Percentiles rank a stretch among this genome's conserved stretches.
phyloP scores from a whole-genome alignment of 2,888 invertebrate genomes.

The Busseola fusca region DNA sequence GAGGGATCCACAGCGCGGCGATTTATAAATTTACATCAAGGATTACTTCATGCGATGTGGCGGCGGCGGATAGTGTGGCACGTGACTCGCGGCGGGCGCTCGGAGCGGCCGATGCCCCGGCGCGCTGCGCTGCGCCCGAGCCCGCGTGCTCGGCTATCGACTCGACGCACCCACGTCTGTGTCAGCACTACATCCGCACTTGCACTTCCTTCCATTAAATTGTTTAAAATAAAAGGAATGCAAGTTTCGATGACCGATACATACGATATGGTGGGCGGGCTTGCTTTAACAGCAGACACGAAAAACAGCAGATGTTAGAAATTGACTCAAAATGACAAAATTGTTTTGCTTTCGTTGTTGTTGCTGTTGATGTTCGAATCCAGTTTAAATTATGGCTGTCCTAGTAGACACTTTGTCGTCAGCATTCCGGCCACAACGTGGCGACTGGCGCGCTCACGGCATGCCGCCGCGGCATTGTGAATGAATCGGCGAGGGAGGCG shows the following conservation, averaged over 20 bases:
- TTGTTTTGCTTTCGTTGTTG: not conserved
- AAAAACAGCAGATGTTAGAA: not conserved
- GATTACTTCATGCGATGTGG: constrained; percentile 30
- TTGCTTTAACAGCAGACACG: not conserved
- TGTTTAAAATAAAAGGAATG: not conserved
- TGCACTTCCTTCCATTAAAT: not conserved
- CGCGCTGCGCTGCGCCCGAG: constrained; percentile 29
- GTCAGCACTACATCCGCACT: constrained; percentile 7
- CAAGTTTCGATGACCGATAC: not conserved
- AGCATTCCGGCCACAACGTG: not conserved
- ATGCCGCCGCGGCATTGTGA: constrained; percentile 11
- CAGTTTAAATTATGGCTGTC: not conserved
- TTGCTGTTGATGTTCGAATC: not conserved
- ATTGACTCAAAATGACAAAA: not conserved
- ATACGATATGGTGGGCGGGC: too few species aligned
- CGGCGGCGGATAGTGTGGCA: constrained; percentile 6
- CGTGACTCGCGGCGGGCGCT: not conserved
- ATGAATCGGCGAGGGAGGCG: constrained; percentile 29
- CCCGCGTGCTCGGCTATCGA: constrained; percentile 21
- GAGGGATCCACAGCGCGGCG: not conserved
- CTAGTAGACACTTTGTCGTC: not conserved
- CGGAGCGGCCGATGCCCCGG: constrained; percentile 49
- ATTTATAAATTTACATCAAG: constrained; percentile 29
- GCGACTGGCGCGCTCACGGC: not conserved
- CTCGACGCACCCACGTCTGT: constrained; percentile 9